Conservation (phyloP, 1,140 invertebrate genomes). For the Schlechtendalia chinensis region DNA sequence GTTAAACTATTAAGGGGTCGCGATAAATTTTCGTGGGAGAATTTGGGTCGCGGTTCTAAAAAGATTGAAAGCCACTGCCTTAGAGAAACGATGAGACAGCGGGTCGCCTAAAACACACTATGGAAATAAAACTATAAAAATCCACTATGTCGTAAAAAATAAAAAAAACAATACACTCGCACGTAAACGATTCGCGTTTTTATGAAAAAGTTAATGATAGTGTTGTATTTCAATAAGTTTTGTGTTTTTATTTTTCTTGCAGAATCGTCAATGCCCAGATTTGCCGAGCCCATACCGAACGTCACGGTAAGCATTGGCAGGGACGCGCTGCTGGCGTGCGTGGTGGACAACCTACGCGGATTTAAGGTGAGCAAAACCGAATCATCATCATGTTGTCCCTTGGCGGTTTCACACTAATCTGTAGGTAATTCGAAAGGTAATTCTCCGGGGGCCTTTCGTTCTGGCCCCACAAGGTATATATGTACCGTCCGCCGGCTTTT, state of each 20-base stretch:
- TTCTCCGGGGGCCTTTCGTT: neutral
- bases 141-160: too few relatives aligned
- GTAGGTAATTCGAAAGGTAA: neutral
- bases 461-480: neutral
- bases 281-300: constrained; percentile 79
- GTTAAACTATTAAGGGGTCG: too few relatives aligned
- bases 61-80: too few relatives aligned
- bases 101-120: too few relatives aligned
- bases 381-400: neutral
- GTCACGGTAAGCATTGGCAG: constrained; percentile 91
- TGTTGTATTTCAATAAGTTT: too few relatives aligned
- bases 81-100: too few relatives aligned
- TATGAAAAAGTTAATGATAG: too few relatives aligned
- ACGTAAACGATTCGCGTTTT: too few relatives aligned
- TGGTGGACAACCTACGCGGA: constrained; percentile 84
- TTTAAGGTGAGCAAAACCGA: constrained; percentile 70
- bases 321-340: constrained; percentile 87
- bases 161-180: too few relatives aligned
- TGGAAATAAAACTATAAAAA: too few relatives aligned
- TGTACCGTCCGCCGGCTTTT: neutral
- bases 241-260: constrained; percentile 42
- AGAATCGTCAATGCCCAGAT: constrained; percentile 53
- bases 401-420: neutral
- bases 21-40: too few relatives aligned
- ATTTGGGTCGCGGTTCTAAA: too few relatives aligned